These are phyloP conservation scores for Dasyurus viverrinus DNA, from an alignment of 2,113 vertebrate genomes.

Conservation along the genomic window DNA sequence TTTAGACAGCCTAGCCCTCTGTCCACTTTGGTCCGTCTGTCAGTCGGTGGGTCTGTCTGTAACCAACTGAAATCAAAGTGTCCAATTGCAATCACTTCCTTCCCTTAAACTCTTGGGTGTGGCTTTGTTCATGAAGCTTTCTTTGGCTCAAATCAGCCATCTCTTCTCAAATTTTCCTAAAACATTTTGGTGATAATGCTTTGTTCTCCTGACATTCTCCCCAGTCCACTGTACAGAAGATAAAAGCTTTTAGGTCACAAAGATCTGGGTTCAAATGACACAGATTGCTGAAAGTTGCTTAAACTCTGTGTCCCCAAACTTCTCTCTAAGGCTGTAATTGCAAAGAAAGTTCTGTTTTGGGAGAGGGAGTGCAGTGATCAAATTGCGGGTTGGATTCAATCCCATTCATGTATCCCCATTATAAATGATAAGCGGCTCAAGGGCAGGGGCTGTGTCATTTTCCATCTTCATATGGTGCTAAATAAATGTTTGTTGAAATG, in stretches of 20 bases:
- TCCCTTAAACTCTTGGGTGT: not conserved
- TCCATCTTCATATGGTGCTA: not conserved
- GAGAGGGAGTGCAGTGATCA: not conserved
- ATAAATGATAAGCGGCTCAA: not conserved
- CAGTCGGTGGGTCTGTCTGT: not conserved
- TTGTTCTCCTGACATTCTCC: not conserved
- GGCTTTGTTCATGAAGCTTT: not conserved
- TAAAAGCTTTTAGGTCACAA: not conserved
- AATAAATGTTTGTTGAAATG: not conserved
- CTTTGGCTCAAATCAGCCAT: not conserved
- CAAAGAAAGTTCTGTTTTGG: not conserved
- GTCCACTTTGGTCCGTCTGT: not conserved
- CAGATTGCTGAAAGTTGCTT: not conserved
- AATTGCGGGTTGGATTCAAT: not conserved
- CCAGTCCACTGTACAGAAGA: not conserved
- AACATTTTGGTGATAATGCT: not conserved
- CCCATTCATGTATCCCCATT: not conserved
- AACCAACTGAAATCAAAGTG: not conserved
- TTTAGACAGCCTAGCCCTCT: not conserved
- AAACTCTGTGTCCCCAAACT: not conserved
- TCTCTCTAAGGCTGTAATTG: not conserved
- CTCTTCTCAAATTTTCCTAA: not conserved
- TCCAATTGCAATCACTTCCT: not conserved
- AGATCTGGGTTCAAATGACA: not conserved
- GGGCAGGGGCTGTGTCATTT: not conserved